Evolutionary conservation across 2,113 vertebrate species (phyloP).

Genomic region (Excalfactoria chinensis): DNA sequence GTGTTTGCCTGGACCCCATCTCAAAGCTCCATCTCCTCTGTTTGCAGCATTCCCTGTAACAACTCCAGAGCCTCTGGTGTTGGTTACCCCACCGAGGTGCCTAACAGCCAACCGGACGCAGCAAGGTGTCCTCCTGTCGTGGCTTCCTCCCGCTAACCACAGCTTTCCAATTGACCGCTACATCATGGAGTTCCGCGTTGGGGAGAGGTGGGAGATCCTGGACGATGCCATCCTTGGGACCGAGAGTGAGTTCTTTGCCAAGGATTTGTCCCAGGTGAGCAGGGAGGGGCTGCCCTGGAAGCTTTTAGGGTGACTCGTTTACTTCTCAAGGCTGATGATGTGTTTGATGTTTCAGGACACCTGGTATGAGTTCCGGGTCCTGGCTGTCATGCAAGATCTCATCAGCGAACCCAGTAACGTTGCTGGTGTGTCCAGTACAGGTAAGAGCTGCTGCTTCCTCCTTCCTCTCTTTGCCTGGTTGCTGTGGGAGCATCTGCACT

Average conservation of each 20-base stretch:
- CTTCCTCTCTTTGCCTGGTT: background rate
- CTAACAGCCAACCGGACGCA: slow-evolving; percentile 99
- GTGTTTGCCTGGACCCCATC: background rate
- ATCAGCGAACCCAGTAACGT: slow-evolving; percentile 99
- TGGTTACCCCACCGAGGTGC: slow-evolving; percentile 99
- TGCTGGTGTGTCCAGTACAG: slow-evolving; percentile 97
- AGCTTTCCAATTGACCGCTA: slow-evolving; percentile 94
- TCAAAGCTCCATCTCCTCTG: background rate
- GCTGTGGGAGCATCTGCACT: background rate
- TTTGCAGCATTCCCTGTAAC: slow-evolving; percentile 92
- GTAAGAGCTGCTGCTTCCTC: slow-evolving; percentile 66
- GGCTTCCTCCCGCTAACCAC: slow-evolving; percentile 98
- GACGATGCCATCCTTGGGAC: slow-evolving; percentile 91
- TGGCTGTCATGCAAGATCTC: slow-evolving; percentile 99
- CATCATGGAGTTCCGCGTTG: slow-evolving; percentile 95
- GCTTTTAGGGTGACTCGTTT: background rate
- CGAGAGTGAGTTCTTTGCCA: slow-evolving; percentile 92
- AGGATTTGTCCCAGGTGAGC: slow-evolving; percentile 94
- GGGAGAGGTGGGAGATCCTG: slow-evolving; percentile 94
- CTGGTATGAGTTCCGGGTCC: slow-evolving; percentile 97
- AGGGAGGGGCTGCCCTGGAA: background rate
- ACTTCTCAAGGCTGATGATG: background rate
- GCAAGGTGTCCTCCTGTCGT: slow-evolving; percentile 97
- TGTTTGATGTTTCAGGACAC: slow-evolving; percentile 85
- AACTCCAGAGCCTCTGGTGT: slow-evolving; percentile 99